Evolutionary conservation across 2,888 invertebrate genomes (phyloP).

Genomic region (Amorpha juglandis): DNA sequence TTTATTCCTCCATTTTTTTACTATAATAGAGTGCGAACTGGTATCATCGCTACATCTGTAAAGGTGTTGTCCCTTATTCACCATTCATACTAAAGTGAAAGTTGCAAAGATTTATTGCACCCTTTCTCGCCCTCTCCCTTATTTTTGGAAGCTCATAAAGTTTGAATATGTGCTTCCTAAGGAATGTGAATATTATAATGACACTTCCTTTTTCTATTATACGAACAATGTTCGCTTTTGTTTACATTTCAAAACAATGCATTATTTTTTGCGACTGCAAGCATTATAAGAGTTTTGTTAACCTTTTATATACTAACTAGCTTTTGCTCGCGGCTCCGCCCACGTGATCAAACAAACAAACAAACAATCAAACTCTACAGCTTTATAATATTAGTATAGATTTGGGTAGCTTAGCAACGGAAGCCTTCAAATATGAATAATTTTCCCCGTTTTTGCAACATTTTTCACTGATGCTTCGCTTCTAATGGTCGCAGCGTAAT

Average conservation of each 20-base stretch:
- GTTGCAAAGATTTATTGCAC: slow-evolving; percentile 3
- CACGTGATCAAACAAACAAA: too few species aligned
- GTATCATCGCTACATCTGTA: neutral
- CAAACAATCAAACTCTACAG: too few species aligned
- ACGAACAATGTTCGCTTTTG: neutral
- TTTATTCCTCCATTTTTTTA: neutral
- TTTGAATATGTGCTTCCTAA: slow-evolving; percentile 3
- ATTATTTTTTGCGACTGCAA: neutral
- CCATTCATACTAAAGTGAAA: slow-evolving; percentile 9
- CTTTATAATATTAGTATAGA: too few species aligned
- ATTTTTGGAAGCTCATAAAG: neutral
- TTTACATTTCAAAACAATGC: neutral
- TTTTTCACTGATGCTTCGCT: too few species aligned
- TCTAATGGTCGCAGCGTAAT: too few species aligned
- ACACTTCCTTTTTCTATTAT: neutral
- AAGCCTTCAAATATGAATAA: too few species aligned
- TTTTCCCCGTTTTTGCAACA: too few species aligned
- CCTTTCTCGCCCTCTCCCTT: neutral
- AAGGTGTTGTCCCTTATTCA: neutral
- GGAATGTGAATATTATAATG: neutral
- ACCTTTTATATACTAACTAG: too few species aligned
- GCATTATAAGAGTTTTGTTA: too few species aligned
- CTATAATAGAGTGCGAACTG: slow-evolving; percentile 2
- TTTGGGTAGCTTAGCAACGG: too few species aligned
- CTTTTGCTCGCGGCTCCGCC: too few species aligned